These are phyloP conservation scores for Dynastes maya DNA, from an alignment of 2,888 invertebrate genomes.

Conservation along the genomic window DNA sequence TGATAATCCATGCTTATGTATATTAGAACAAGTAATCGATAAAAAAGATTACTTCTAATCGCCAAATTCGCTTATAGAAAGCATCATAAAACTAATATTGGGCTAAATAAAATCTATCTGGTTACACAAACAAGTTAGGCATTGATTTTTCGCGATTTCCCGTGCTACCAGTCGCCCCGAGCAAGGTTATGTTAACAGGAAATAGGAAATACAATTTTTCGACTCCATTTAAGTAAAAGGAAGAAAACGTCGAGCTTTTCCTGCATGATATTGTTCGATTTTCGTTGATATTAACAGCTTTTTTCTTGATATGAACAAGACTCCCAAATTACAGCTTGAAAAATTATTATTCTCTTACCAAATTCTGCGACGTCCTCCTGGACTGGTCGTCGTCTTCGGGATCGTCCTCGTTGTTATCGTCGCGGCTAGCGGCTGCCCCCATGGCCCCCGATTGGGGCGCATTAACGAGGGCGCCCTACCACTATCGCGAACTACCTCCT, in stretches of 20 bases:
- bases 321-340: neutral
- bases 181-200: constrained; percentile 22
- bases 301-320: neutral
- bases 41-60: neutral
- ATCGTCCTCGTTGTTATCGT: constrained; percentile 71
- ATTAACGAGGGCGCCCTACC: constrained; percentile 72
- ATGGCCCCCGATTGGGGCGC: constrained; percentile 73
- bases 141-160: constrained; percentile 23
- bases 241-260: neutral
- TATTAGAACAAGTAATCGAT: constrained; percentile 2
- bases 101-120: neutral
- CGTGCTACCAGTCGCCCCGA: neutral
- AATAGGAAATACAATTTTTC: neutral
- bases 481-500: constrained; percentile 52
- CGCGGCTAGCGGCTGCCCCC: constrained; percentile 75
- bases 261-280: neutral
- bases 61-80: neutral
- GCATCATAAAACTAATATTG: neutral
- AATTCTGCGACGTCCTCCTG: constrained; percentile 72
- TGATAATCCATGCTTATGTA: neutral
- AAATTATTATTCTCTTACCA: constrained; percentile 69
- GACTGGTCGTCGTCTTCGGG: constrained; percentile 73
- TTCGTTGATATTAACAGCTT: neutral
- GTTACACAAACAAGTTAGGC: neutral
- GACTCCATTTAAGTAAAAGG: neutral